Evolutionary conservation across 1,140 invertebrate species (phyloP).

Genomic region (Drosophila santomea): DNA sequence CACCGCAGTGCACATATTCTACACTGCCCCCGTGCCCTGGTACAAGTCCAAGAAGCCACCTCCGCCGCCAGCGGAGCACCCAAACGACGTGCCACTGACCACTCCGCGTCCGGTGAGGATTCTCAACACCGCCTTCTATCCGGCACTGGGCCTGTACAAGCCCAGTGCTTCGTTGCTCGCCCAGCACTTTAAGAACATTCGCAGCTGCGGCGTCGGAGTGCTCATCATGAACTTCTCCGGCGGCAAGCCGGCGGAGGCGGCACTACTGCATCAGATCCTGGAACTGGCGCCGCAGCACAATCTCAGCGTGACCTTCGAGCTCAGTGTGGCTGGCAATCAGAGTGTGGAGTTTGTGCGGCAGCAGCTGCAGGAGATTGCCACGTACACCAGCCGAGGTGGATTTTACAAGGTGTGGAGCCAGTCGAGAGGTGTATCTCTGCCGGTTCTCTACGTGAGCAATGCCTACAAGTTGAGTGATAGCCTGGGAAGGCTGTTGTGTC

Average conservation of each 20-base stretch:
- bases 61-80: conserved; percentile 53
- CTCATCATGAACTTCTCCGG: conserved; percentile 65
- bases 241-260: conserved; percentile 47
- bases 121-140: conserved; percentile 82
- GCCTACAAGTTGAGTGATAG: conserved; percentile 86
- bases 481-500: conserved; percentile 86
- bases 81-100: conserved; percentile 64
- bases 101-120: conserved; percentile 61
- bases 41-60: conserved; percentile 76
- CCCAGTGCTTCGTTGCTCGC: conserved; percentile 67
- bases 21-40: conserved; percentile 77
- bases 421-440: conserved; percentile 76
- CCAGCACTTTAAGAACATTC: conserved; percentile 80
- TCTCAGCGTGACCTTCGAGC: conserved; percentile 76
- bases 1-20: conserved; percentile 80
- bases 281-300: conserved; percentile 76
- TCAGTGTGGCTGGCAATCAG: conserved; percentile 75
- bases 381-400: conserved; percentile 82
- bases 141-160: conserved; percentile 75
- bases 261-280: conserved; percentile 65
- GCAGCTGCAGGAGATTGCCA: conserved; percentile 65
- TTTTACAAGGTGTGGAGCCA: conserved; percentile 86
- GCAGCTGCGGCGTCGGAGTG: conserved; percentile 78
- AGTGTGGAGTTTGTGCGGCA: conserved; percentile 71
- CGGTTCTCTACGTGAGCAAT: conserved; percentile 87